Evolutionary conservation across 2,113 vertebrate genomes (phyloP).

Genomic region (Neoarius graeffei): DNA sequence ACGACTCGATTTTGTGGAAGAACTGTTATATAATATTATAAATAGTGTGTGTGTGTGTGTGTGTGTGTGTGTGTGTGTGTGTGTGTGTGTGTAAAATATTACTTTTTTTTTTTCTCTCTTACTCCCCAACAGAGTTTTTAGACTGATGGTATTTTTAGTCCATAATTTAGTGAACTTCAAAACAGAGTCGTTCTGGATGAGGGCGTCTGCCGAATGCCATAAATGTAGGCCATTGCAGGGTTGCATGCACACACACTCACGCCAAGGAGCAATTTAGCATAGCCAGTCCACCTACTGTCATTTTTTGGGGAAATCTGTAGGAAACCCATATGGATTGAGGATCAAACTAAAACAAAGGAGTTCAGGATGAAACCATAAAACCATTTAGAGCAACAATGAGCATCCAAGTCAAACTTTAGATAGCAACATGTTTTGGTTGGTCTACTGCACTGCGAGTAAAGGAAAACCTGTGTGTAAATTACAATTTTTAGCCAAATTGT

Average conservation of each 20-base stretch:
- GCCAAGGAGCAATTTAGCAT: background rate
- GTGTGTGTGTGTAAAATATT: no score
- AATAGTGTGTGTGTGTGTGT: no score
- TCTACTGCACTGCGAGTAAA: background rate
- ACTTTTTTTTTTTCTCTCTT: no score
- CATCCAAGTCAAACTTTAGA: background rate
- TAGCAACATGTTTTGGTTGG: background rate
- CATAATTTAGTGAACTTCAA: no score
- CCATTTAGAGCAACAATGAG: background rate
- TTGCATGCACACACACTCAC: background rate
- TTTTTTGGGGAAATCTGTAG: background rate
- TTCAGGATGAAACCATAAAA: background rate
- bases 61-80: no score
- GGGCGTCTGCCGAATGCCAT: no score
- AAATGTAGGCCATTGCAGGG: background rate
- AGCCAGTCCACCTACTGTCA: background rate
- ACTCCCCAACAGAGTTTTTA: no score
- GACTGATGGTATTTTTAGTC: no score
- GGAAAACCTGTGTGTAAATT: background rate
- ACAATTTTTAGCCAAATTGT: background rate
- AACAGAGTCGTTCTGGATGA: no score
- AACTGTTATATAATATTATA: no score
- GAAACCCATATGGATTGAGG: background rate
- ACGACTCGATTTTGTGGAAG: no score
- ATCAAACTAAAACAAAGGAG: background rate